phyloP scores from a whole-genome alignment of 2,113 vertebrate genomes.

The Otis tarda region DNA sequence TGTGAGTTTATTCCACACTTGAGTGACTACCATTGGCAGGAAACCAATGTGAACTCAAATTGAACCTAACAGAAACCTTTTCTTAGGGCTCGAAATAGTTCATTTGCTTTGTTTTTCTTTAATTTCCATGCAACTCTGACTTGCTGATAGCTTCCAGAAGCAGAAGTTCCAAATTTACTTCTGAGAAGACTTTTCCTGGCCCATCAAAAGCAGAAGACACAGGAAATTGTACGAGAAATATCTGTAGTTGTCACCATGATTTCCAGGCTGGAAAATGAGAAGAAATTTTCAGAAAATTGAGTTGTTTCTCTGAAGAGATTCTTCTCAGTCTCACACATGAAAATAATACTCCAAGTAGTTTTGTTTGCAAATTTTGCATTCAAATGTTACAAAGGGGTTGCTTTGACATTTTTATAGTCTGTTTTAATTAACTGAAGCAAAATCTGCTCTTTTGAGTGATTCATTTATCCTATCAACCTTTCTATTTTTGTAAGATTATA shows the following conservation, averaged over 20 bases:
- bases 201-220: neutral
- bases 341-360: neutral
- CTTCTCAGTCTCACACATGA: neutral
- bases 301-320: neutral
- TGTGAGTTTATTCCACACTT: neutral
- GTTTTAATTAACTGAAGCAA: conserved; percentile 45
- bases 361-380: neutral
- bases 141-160: conserved; percentile 18
- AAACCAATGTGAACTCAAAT: neutral
- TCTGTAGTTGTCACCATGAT: neutral
- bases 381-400: neutral
- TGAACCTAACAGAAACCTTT: conserved; percentile 19
- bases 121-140: neutral
- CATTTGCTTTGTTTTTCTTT: conserved; percentile 23
- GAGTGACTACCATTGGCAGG: neutral
- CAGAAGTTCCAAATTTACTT: conserved; percentile 33
- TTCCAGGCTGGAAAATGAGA: neutral
- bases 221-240: neutral
- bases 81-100: conserved; percentile 18
- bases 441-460: conserved; percentile 44
- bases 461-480: conserved; percentile 59
- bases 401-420: conserved; percentile 48
- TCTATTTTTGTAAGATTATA: conserved; percentile 67
- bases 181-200: conserved; percentile 14
- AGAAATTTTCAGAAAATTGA: neutral